Evolutionary conservation across 2,888 invertebrate species (phyloP), one percentile per base, ranked within the genome.

Genomic region (Operophtera brumata): DNA sequence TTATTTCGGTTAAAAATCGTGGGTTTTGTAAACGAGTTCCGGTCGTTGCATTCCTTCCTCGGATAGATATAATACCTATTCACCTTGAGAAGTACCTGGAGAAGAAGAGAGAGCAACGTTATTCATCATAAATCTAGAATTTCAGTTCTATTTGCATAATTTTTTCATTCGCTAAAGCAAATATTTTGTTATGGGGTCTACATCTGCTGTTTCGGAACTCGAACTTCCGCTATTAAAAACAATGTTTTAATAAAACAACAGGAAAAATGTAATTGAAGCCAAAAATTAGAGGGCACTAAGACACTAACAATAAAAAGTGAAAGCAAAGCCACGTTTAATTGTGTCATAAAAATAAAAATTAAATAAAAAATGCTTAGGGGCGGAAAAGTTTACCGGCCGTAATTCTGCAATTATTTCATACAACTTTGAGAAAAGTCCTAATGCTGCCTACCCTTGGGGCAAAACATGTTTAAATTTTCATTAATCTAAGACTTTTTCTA

Each of bases 61-160:
- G 80, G 76, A 84, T 86, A 84, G 80, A 86, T 76, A 80, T 80
- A 86, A 85, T 85, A 88, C 88, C 88, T 87, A 88, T 88, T 89
- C 87, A 89, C 87, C 87, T 88, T 88, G 88, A 87, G 88, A 89
- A 89, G 88, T 89, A 89, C 88, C 88, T 89, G 88, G 76, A 86
- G 80, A 88, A 89, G 84, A 88, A 89, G 85, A 88, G 84, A 89
- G 80, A 77, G 70, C 74, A 78, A 74, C 75, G 81, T 89, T 88
- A 87, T 82, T 85, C 70, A 14, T 47, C 25, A 52, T 12, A 47
- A 14, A 34, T 55, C 49, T 73, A 44, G 25, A 44, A 28, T 47
- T 46, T 44, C 47, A 53, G 37, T 56, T 55, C 56, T 56, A 56
- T 37, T 32, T 34, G 47, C 43, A 41, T 13, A 42, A 44, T 11